Base-by-base conservation (phyloP, 2,888 invertebrate species). In the Dascillus cervinus region DNA sequence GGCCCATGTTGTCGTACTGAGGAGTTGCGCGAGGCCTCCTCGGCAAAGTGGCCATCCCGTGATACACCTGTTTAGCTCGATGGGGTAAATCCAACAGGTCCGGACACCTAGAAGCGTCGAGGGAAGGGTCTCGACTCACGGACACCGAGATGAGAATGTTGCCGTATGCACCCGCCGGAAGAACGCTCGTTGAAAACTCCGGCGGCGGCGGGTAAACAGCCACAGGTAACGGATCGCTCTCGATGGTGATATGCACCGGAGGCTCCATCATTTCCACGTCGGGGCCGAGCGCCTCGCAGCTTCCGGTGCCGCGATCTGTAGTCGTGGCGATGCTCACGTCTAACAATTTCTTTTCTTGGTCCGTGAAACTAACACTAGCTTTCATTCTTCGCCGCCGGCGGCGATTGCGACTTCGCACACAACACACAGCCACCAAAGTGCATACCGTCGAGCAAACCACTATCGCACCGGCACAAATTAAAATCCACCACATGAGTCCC, bases 1-100 rank as follows among this genome's bases (percentile, higher is more conserved):
- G 84, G 4, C 89, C 89, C 82, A 89, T 86, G 66, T 89, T 89
- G 66, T 91, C 90, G 62, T 90, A 89, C 40, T 82, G 81, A 30
- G 82, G 77, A 41, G 71, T 72, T 29, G 73, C 59, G 56, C 66
- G 61, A 8, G 55, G 62, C 37, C 69, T 56, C 50, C 56, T 59
- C 37, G 56, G 66, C 55, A 56, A 56, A 52, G 60, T 66, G 46
- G 55, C 68, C 65, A 60, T 63, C 30, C 57, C 65, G 49, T 60
- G 65, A 49, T 64, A 64, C 45, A 60, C 53, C 37, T 56, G 58
- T 44, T 50, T 23, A 42, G 67, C 56, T 29, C 75, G 65, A 51
- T 74, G 71, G 29, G 81, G 77, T 46, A 82, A 75, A 58, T 82
- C 85, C 44, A 88, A 65, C 35, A 88, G 69, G 61, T 88, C 88